Base-by-base conservation (phyloP, 2,888 invertebrate species). In the Lasioglossum morio region DNA sequence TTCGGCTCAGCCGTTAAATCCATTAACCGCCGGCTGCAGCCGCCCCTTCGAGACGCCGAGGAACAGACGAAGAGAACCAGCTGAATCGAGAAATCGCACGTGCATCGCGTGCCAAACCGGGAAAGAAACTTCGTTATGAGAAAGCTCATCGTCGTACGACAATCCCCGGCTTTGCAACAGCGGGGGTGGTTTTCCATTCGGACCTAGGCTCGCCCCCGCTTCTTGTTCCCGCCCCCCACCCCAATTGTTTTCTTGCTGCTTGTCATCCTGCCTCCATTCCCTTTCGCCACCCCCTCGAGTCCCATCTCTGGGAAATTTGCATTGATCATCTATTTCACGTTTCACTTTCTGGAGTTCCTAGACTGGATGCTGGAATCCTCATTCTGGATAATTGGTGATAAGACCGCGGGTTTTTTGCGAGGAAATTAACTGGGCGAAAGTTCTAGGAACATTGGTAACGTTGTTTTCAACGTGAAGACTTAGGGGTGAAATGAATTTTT, bases 61-160 rank as follows among this genome's bases (percentile, higher is more conserved):
- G 77, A 63, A 46, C 48, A 27, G 63, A 8, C n/a, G 23, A 16
- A n/a, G 43, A 23, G n/a, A 48, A 37, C 30, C 57, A 48, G 48
- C 40, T 74, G 78, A 73, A 87, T 86, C 84, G 81, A 74, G 77
- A 70, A 87, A 84, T 87, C 85, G 88, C 86, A 88, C 90, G 90
- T 90, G 90, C 90, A 89, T 89, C 89, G 90, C 89, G 90, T 90
- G 89, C 84, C 86, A 86, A 90, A 74, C 76, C 70, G 69, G 74
- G 34, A 72, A 90, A 86, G 90, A 89, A 90, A 90, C 90, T 89
- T 90, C 87, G 90, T 90, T 90, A 90, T 90, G 90, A 89, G 90
- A 87, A 87, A 90, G 85, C 90, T 88, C 87, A 85, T 88, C 85
- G 85, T 86, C 86, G 75, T 81, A 85, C 89, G 88, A 89, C 86